Evolutionary conservation across 2,888 invertebrate species (phyloP).

Genomic region (Melinaea menophilus): DNA sequence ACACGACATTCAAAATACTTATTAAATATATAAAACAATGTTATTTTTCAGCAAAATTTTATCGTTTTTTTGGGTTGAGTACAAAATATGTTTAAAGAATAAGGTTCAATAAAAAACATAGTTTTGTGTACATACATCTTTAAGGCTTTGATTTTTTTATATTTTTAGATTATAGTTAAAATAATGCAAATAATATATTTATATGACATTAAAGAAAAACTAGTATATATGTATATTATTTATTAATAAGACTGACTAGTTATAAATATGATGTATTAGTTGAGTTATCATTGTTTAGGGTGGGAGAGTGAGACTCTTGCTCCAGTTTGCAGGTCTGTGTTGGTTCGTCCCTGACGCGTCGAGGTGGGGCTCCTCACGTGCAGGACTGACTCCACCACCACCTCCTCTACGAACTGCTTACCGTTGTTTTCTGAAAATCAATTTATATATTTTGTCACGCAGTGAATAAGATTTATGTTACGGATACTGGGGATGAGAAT

Average conservation of each 20-base stretch:
- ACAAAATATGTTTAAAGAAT: no score
- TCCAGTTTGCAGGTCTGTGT: conserved; percentile 57
- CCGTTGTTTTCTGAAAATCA: conserved; percentile 52
- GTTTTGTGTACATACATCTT: no score
- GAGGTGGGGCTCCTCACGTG: conserved; percentile 55
- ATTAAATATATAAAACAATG: not conserved
- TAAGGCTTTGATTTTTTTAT: no score
- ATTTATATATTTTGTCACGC: conserved; percentile 8
- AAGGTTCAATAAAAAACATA: no score
- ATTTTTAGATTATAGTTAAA: conserved; percentile 16
- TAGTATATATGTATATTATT: conserved; percentile 4
- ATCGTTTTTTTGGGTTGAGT: no score
- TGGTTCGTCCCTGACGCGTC: conserved; percentile 55
- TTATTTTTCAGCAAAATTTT: no score
- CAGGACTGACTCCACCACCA: conserved; percentile 67
- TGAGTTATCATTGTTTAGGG: not conserved
- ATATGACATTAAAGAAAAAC: not conserved
- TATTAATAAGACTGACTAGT: conserved; percentile 15
- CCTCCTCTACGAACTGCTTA: conserved; percentile 65
- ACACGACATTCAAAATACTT: conserved; percentile 28
- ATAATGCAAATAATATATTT: no score
- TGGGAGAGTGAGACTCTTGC: conserved; percentile 44
- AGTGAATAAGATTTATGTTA: no score
- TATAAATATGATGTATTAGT: not conserved
- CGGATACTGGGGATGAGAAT: no score